Evolutionary conservation across 2,797 vertebrate genomes (phyloP).

Genomic region (Myotis vivesi): DNA sequence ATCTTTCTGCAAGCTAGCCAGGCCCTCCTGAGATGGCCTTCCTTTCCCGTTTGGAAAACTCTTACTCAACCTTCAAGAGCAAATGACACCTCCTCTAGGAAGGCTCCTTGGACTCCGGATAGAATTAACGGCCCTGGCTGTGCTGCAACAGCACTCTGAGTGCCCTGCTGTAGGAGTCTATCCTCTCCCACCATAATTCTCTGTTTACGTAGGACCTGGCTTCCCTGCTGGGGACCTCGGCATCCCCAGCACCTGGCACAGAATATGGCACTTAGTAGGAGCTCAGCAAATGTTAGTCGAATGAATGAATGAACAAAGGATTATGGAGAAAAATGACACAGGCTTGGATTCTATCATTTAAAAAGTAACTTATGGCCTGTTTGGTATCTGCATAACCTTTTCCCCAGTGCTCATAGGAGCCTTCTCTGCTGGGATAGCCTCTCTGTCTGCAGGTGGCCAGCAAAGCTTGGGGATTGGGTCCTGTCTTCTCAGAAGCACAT

Average conservation of each 20-base stretch:
- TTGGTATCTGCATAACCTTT: neutral
- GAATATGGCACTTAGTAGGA: neutral
- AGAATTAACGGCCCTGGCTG: neutral
- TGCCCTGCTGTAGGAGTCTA: neutral
- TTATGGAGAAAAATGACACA: neutral
- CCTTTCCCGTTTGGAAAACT: neutral
- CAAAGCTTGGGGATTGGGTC: neutral
- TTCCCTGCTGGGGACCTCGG: neutral
- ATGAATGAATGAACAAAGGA: neutral
- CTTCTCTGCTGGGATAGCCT: neutral
- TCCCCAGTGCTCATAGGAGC: neutral
- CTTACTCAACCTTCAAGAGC: neutral
- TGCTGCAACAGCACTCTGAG: neutral
- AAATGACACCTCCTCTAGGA: slow-evolving; percentile 20
- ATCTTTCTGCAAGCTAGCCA: neutral
- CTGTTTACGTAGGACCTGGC: neutral
- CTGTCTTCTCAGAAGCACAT: neutral
- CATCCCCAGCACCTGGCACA: neutral
- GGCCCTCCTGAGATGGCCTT: neutral
- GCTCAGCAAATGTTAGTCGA: neutral
- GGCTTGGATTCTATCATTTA: neutral
- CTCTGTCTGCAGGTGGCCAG: neutral
- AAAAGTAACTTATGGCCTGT: neutral
- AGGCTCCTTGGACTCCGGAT: neutral
- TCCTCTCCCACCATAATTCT: neutral